phyloP scores from a whole-genome alignment of 2,888 invertebrate species.

The Lumbricus terrestris region DNA sequence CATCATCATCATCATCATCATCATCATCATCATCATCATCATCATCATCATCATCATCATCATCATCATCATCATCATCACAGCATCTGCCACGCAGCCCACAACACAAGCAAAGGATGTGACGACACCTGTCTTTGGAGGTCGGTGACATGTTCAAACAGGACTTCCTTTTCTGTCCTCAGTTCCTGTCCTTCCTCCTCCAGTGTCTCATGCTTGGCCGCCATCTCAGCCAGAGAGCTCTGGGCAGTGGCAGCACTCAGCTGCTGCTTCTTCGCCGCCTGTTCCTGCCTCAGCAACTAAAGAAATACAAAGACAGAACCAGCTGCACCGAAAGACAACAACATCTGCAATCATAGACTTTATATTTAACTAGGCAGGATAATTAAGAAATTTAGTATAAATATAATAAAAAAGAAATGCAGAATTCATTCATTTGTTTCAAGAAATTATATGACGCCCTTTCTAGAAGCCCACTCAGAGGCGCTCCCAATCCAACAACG shows the following conservation, averaged over 20 bases:
- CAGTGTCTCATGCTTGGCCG: conserved; percentile 41
- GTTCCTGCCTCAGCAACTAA: conserved; percentile 41
- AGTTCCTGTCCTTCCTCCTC: conserved; percentile 52
- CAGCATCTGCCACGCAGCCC: background rate
- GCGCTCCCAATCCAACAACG: no score
- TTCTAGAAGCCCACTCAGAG: no score
- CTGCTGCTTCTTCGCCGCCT: conserved; percentile 41
- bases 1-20: conserved; percentile 26
- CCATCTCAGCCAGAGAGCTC: conserved; percentile 48
- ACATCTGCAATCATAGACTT: background rate
- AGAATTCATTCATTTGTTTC: no score
- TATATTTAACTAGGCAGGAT: no score
- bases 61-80: no score
- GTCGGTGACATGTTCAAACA: conserved; percentile 56
- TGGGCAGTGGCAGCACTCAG: conserved; percentile 45
- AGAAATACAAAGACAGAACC: background rate
- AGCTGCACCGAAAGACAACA: background rate
- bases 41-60: no score
- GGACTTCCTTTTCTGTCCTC: conserved; percentile 52
- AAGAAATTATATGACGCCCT: no score
- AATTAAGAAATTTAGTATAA: background rate
- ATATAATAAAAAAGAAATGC: background rate
- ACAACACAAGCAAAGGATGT: background rate
- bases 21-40: conserved; percentile 20
- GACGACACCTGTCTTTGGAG: conserved; percentile 52